A percentile compares a stretch with the other conserved stretches of the same genome.
phyloP scores from a whole-genome alignment of 2,113 vertebrate genomes.

The Eulemur rufifrons region DNA sequence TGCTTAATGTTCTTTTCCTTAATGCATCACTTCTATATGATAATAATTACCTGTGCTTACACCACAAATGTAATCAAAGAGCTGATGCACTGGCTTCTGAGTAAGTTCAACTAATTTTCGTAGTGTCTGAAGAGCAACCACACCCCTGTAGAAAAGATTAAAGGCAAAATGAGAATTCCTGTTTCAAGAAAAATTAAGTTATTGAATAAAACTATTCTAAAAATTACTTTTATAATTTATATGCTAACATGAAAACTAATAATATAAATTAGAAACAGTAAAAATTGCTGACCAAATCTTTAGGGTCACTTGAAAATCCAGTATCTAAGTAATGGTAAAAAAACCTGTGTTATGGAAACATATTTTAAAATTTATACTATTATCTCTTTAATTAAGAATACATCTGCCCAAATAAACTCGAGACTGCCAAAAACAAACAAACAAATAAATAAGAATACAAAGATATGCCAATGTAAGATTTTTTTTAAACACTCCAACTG shows the following conservation, averaged over 20 bases:
- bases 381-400: background rate
- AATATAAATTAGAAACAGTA: background rate
- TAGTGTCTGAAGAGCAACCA: constrained; percentile 95
- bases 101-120: constrained; percentile 93
- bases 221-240: constrained; percentile 4
- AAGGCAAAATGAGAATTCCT: constrained; percentile 44
- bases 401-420: background rate
- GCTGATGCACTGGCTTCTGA: constrained; percentile 94
- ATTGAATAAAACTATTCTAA: constrained; percentile 24
- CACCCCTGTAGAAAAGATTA: constrained; percentile 87
- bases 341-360: background rate
- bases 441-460: background rate
- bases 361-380: background rate
- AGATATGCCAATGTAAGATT: background rate
- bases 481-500: background rate
- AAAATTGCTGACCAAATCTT: background rate
- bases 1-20: background rate
- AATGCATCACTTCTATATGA: background rate
- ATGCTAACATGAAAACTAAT: background rate
- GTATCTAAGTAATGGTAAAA: background rate
- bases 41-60: constrained; percentile 95
- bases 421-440: background rate
- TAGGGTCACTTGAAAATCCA: constrained; percentile 22
- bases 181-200: constrained; percentile 25
- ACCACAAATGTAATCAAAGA: constrained; percentile 98